Evolutionary conservation across 2,888 invertebrate genomes (phyloP).

Genomic region (Hirtodrosophila confusa): DNA sequence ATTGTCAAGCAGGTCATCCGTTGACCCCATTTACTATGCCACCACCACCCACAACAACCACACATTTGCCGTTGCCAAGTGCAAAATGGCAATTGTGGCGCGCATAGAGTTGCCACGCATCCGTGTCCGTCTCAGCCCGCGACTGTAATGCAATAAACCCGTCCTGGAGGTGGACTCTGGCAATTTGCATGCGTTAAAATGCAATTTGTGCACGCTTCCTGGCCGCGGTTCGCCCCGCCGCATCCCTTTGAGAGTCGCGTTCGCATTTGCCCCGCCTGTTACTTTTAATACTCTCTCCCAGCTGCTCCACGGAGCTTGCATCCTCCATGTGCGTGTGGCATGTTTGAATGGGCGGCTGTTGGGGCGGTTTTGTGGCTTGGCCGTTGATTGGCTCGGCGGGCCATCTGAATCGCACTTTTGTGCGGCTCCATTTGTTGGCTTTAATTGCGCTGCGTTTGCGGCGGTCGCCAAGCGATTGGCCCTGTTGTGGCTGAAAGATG

Average conservation of each 20-base stretch:
- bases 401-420: slow-evolving; percentile 39
- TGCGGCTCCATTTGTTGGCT: slow-evolving; percentile 61
- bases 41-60: slow-evolving; percentile 4
- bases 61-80: slow-evolving; percentile 42
- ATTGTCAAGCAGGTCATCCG: slow-evolving; percentile 39
- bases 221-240: slow-evolving; percentile 49
- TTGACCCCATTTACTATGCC: slow-evolving; percentile 39
- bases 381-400: slow-evolving; percentile 63
- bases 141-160: slow-evolving; percentile 74
- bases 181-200: slow-evolving; percentile 81
- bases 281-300: slow-evolving; percentile 35
- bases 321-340: slow-evolving; percentile 12
- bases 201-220: slow-evolving; percentile 76
- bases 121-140: slow-evolving; percentile 27
- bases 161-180: slow-evolving; percentile 50
- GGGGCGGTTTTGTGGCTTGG: slow-evolving; percentile 17
- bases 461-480: slow-evolving; percentile 57
- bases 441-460: slow-evolving; percentile 61
- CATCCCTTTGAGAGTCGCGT: slow-evolving; percentile 46
- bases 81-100: slow-evolving; percentile 65
- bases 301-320: slow-evolving; percentile 8
- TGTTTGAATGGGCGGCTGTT: slow-evolving; percentile 9
- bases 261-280: slow-evolving; percentile 16
- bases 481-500: slow-evolving; percentile 60
- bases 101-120: slow-evolving; percentile 10